phyloP scores from a whole-genome alignment of 2,113 vertebrate genomes.

The Agapornis roseicollis region DNA sequence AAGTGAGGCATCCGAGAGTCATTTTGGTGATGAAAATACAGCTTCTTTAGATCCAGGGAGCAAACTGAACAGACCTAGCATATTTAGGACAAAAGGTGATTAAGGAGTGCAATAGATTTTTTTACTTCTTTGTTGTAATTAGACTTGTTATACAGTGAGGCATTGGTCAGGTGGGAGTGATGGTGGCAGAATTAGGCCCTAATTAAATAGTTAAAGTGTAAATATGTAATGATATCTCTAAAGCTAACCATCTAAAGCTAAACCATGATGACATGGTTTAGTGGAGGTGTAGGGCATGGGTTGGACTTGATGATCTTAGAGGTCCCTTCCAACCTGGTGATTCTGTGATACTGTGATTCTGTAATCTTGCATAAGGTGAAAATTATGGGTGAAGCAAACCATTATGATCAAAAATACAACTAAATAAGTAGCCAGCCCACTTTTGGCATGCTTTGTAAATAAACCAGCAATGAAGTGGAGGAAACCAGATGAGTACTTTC shows the following conservation, averaged over 20 bases:
- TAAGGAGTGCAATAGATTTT: not conserved
- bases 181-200: conserved; percentile 42
- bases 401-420: not conserved
- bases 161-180: conserved; percentile 49
- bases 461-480: not conserved
- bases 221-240: not conserved
- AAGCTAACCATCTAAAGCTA: not conserved
- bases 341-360: too few relatives aligned
- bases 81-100: conserved; percentile 52
- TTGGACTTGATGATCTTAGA: too few relatives aligned
- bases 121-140: conserved; percentile 50
- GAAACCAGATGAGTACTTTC: not conserved
- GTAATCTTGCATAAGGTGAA: too few relatives aligned
- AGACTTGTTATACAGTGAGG: not conserved
- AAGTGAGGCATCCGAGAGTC: not conserved
- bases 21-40: not conserved
- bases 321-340: too few relatives aligned
- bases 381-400: not conserved
- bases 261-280: too few relatives aligned
- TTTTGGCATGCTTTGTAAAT: not conserved
- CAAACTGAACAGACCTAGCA: rapidly evolving
- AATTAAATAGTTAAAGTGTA: conserved; percentile 38
- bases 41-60: not conserved
- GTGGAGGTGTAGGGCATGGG: too few relatives aligned
- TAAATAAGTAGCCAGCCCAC: not conserved